Percentiles rank a stretch among this genome's conserved stretches.
These are phyloP conservation scores for Callaeas wilsoni DNA, from an alignment of 2,113 vertebrate species.

Conservation along the genomic window DNA sequence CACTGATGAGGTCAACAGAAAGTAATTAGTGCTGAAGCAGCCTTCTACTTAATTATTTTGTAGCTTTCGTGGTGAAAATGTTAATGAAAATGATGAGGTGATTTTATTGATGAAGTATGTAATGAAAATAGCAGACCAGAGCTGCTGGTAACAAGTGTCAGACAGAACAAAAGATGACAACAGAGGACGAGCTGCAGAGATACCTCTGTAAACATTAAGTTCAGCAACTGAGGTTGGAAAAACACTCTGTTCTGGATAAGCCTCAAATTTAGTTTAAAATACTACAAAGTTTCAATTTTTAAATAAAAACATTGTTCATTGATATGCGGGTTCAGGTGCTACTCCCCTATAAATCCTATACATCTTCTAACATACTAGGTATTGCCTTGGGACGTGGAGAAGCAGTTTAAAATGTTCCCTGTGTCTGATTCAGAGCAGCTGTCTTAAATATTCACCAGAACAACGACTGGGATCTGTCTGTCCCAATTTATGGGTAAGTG, in stretches of 20 bases:
- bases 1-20: not conserved
- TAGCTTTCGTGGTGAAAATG: not conserved
- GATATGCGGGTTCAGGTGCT: not conserved
- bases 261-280: not conserved
- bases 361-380: not conserved
- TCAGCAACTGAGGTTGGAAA: not conserved
- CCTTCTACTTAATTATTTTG: not conserved
- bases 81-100: not conserved
- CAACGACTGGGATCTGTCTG: slow-evolving; percentile 27
- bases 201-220: not conserved
- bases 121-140: not conserved
- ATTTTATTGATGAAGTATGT: not conserved
- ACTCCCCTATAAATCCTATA: not conserved
- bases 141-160: not conserved
- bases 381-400: not conserved
- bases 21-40: not conserved
- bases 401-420: not conserved
- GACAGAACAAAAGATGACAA: not conserved
- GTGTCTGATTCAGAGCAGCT: not conserved
- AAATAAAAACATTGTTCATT: not conserved
- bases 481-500: not conserved
- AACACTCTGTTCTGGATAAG: not conserved
- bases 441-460: slow-evolving; percentile 32
- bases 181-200: not conserved
- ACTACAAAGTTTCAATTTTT: not conserved